Base-by-base conservation (phyloP, 2,888 invertebrate genomes). In the Leptarthrus brevirostris region DNA sequence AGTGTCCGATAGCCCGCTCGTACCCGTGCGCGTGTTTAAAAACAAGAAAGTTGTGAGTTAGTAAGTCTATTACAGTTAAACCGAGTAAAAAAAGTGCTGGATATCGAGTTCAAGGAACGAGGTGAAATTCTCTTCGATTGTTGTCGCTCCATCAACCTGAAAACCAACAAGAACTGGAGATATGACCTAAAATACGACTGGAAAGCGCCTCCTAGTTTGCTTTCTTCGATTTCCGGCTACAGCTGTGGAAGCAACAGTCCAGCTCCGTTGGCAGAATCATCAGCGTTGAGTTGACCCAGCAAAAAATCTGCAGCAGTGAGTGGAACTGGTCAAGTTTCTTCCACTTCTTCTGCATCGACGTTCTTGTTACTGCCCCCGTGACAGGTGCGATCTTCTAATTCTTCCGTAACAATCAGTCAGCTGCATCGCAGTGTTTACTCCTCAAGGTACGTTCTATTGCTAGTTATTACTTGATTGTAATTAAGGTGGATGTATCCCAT, bases 1-100 rank as follows among this genome's bases (percentile, higher is more conserved):
- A 77, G 75, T 69, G 74, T 72, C 69, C 74, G 75, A 69, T 52
- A 53, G 66, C 44, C 66, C 53, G 78, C 76, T 78, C 78, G 77
- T 77, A 77, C 40, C 70, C 66, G 53, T 61, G 69, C 66, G 64
- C 72, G 66, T 74, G 49, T 20, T 66, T 6, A 40, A 52, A 69
- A 69, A 52, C 18, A 69, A 52, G 52, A 52, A 52, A 69, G 30
- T 69, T 12, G 52, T 52, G 30, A 44, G 44, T 20, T 16, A 52
- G 49, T 30, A 34, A 20, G 36, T 16, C 49, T 26, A 16, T 66
- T 49, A 66, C 49, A 49, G 49, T 61, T 61, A 36, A 20, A 22
- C 12, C 61, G 52, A 20, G 12, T 20, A 61, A 20, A 58, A 40
- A 44, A 44, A 66, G 64, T 66, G 44, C 47, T 52, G 2, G 30